A percentile compares a stretch with the other conserved stretches of the same genome.
Evolutionary conservation across 2,113 vertebrate species (phyloP).

Genomic region (Proterorhinus semilunaris): DNA sequence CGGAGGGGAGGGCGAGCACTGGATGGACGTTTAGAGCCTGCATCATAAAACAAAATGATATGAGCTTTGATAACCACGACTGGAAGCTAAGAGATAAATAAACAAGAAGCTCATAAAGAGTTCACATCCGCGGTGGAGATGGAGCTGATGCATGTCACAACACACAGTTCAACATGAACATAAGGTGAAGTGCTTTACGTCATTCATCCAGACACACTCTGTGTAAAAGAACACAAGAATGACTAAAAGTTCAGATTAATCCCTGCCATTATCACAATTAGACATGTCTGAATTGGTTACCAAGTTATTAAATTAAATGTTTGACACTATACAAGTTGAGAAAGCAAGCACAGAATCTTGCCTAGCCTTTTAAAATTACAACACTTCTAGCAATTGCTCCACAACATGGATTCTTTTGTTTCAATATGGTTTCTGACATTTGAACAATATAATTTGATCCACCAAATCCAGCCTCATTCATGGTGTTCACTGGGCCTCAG

Average conservation of each 20-base stretch:
- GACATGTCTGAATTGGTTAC: conserved; percentile 27
- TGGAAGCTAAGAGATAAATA: conserved; percentile 25
- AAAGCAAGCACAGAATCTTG: background rate
- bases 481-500: conserved; percentile 4
- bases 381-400: background rate
- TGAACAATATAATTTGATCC: conserved; percentile 19
- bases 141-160: conserved; percentile 19
- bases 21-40: conserved; percentile 15
- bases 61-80: conserved; percentile 23
- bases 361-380: background rate
- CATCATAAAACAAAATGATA: conserved; percentile 8
- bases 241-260: conserved; percentile 39
- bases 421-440: conserved; percentile 10
- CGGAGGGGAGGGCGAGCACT: conserved; percentile 26
- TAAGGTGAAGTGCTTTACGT: conserved; percentile 27
- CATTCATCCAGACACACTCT: conserved; percentile 27
- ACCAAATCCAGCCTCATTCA: background rate
- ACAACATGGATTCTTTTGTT: conserved; percentile 5
- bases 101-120: conserved; percentile 12
- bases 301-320: conserved; percentile 4
- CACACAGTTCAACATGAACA: conserved; percentile 34
- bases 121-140: background rate
- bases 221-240: conserved; percentile 42
- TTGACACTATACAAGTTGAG: conserved; percentile 15
- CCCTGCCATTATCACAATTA: conserved; percentile 37